Percentiles rank a stretch among this genome's conserved stretches.
These are phyloP conservation scores for Garrulus glandarius DNA, from an alignment of 2,797 vertebrate genomes.

Conservation along the genomic window DNA sequence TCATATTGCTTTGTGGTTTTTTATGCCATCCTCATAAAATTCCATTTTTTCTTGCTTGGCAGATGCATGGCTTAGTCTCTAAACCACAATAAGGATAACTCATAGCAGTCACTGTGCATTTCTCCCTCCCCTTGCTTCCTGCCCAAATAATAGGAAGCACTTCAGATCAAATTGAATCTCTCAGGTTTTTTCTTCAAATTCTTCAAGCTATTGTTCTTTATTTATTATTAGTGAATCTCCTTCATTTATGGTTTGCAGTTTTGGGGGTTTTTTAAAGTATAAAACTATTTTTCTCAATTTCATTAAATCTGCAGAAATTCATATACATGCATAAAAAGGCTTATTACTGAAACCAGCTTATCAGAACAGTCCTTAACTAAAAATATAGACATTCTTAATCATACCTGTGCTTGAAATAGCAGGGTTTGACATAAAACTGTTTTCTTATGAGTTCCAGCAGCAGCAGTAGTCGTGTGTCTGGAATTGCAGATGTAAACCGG, in stretches of 20 bases:
- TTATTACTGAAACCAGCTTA: neutral
- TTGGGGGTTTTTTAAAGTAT: neutral
- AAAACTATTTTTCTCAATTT: neutral
- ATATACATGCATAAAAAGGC: neutral
- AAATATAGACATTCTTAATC: neutral
- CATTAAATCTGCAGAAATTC: neutral
- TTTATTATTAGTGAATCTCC: neutral
- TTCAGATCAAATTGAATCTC: neutral
- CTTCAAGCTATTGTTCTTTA: neutral
- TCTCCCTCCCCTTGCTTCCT: neutral
- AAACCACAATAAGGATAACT: neutral
- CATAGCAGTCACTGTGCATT: neutral
- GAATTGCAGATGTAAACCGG: neutral
- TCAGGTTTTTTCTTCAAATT: neutral
- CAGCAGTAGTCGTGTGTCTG: neutral
- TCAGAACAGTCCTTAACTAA: neutral
- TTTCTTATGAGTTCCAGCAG: neutral
- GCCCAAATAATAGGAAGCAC: neutral
- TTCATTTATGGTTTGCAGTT: neutral
- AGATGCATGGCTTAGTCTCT: neutral
- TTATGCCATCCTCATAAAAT: neutral
- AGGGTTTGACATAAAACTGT: neutral
- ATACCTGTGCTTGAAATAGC: neutral
- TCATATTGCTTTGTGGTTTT: neutral
- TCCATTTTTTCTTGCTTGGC: neutral